Evolutionary conservation across 2,888 invertebrate genomes (phyloP).

Genomic region (Stenoptilia bipunctidactyla): DNA sequence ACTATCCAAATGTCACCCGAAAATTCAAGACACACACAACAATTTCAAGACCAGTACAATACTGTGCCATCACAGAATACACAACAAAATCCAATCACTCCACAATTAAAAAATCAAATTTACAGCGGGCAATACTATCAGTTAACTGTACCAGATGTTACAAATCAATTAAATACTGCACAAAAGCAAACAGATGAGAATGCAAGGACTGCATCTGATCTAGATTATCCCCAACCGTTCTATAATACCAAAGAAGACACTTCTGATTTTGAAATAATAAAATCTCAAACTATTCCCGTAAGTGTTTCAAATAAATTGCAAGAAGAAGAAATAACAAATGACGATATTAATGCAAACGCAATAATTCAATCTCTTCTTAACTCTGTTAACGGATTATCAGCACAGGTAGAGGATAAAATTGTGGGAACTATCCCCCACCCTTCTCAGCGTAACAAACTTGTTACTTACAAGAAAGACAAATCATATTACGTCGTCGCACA

Average conservation of each 20-base stretch:
- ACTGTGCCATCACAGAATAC: slow-evolving; percentile 19
- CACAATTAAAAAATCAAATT: slow-evolving; percentile 30
- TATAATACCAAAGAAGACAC: slow-evolving; percentile 18
- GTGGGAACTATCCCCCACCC: slow-evolving; percentile 54
- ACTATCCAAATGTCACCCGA: slow-evolving; percentile 37
- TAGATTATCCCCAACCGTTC: background rate
- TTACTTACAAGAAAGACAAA: slow-evolving; percentile 54
- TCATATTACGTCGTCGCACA: slow-evolving; percentile 51
- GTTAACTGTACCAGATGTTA: slow-evolving; percentile 53
- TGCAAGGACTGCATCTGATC: background rate
- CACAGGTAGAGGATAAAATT: slow-evolving; percentile 52
- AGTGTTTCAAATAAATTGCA: slow-evolving; percentile 30
- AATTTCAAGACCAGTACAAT: slow-evolving; percentile 20
- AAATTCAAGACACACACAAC: slow-evolving; percentile 20
- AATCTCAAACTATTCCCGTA: slow-evolving; percentile 31
- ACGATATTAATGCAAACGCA: slow-evolving; percentile 25
- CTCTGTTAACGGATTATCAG: slow-evolving; percentile 43
- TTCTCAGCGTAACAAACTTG: slow-evolving; percentile 39
- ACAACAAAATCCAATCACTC: slow-evolving; percentile 14
- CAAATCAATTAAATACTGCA: slow-evolving; percentile 31
- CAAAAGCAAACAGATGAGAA: slow-evolving; percentile 14
- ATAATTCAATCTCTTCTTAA: slow-evolving; percentile 30
- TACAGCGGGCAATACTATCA: slow-evolving; percentile 60
- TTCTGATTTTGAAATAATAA: slow-evolving; percentile 37
- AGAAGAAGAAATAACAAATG: slow-evolving; percentile 29